Percentiles rank a stretch among this genome's conserved stretches.
Evolutionary conservation across 2,797 vertebrate genomes (phyloP).

Genomic region (Pogoniulus pusillus): DNA sequence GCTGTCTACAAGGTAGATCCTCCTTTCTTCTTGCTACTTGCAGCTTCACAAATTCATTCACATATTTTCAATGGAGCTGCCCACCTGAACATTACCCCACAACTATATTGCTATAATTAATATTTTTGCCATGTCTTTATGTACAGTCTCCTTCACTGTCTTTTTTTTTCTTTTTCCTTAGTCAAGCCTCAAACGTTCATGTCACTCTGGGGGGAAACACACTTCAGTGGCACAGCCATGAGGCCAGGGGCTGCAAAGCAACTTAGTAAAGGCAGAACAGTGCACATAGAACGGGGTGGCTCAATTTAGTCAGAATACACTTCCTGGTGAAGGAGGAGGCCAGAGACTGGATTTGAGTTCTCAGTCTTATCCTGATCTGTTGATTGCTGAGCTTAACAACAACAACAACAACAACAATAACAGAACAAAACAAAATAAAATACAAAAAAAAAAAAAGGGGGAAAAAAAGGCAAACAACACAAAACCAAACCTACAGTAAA

Average conservation of each 20-base stretch:
- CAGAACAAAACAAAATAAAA: background rate
- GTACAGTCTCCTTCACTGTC: constrained; percentile 89
- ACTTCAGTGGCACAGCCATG: constrained; percentile 88
- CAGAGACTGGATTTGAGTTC: constrained; percentile 89
- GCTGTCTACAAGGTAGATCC: constrained; percentile 92
- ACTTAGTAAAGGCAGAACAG: constrained; percentile 83
- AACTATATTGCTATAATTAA: constrained; percentile 91
- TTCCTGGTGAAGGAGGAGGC: constrained; percentile 85
- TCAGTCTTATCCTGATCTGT: constrained; percentile 49
- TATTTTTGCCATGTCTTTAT: constrained; percentile 88
- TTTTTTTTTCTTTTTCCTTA: constrained; percentile 71
- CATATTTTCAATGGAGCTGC: constrained; percentile 86
- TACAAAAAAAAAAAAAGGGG: background rate
- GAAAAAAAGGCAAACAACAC: background rate
- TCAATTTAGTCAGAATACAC: constrained; percentile 79
- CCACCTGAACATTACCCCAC: constrained; percentile 87
- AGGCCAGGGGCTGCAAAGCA: constrained; percentile 93
- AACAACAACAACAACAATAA: too few relatives aligned
- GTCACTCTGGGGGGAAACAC: constrained; percentile 83
- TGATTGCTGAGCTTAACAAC: constrained; percentile 22
- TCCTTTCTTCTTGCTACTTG: constrained; percentile 83
- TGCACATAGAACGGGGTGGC: constrained; percentile 87
- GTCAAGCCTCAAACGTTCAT: constrained; percentile 86
- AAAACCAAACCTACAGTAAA: background rate
- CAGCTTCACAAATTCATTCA: constrained; percentile 91